Conservation (phyloP, 2,888 invertebrate species). For the Trichogramma evanescens region DNA sequence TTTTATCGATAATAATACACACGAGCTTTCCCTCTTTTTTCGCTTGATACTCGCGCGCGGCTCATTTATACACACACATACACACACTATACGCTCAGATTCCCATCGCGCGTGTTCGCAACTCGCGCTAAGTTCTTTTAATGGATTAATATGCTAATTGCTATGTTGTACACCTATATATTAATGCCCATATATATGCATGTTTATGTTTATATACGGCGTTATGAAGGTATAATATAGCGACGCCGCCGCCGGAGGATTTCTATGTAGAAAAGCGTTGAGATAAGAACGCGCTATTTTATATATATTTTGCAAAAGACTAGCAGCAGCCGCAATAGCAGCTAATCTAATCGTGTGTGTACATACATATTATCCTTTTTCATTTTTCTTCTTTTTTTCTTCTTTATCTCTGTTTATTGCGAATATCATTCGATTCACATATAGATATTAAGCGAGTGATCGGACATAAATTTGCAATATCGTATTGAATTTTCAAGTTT, state of each 20-base stretch:
- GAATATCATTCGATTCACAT: too few relatives aligned
- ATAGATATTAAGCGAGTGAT: too few relatives aligned
- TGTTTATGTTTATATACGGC: background rate
- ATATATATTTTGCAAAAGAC: background rate
- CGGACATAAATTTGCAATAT: background rate
- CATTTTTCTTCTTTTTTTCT: too few relatives aligned
- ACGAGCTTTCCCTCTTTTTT: background rate
- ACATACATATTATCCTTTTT: too few relatives aligned
- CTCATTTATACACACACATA: too few relatives aligned
- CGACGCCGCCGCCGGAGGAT: background rate
- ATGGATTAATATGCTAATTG: constrained; percentile 7
- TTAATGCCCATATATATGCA: too few relatives aligned
- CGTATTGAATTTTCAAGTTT: background rate
- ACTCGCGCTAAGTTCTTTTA: background rate
- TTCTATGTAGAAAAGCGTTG: background rate
- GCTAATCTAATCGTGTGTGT: background rate
- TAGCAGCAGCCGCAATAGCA: background rate
- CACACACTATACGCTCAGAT: background rate
- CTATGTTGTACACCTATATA: background rate
- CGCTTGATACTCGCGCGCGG: background rate
- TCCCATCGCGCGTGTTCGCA: constrained; percentile 8
- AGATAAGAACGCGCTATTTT: background rate
- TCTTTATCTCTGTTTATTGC: too few relatives aligned
- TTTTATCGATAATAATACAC: background rate
- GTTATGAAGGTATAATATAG: background rate